phyloP scores from a whole-genome alignment of 2,797 vertebrate species.

The Spheniscus humboldti region DNA sequence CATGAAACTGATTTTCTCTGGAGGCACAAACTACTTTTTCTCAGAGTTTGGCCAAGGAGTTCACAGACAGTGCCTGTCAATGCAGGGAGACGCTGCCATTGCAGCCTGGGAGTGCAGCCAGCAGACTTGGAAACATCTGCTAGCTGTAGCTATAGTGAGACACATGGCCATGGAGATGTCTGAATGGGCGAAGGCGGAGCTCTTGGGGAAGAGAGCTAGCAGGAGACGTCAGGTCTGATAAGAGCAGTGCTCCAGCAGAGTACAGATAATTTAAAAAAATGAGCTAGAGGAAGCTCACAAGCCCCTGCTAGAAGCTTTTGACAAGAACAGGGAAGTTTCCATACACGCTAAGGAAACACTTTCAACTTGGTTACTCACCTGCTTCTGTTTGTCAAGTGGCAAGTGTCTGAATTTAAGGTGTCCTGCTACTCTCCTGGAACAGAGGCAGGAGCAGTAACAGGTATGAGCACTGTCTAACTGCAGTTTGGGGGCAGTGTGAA shows the following conservation, averaged over 20 bases:
- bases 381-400: neutral
- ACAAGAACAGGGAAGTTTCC: neutral
- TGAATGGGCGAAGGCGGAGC: neutral
- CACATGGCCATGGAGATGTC: neutral
- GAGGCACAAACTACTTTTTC: conserved; percentile 44
- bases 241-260: neutral
- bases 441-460: neutral
- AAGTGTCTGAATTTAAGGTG: neutral
- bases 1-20: conserved; percentile 24
- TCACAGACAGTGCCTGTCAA: conserved; percentile 60
- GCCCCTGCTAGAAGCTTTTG: neutral
- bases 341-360: neutral
- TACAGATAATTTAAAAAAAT: neutral
- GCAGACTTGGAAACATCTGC: conserved; percentile 60
- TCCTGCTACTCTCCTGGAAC: neutral
- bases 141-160: conserved; percentile 8
- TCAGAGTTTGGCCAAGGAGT: conserved; percentile 35
- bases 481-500: neutral
- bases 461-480: neutral
- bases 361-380: neutral
- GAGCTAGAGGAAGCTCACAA: neutral
- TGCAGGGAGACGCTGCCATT: conserved; percentile 15
- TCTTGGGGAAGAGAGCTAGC: neutral
- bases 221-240: neutral
- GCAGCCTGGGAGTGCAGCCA: conserved; percentile 56